phyloP scores from a whole-genome alignment of 1,140 invertebrate species.

The Nephila pilipes region DNA sequence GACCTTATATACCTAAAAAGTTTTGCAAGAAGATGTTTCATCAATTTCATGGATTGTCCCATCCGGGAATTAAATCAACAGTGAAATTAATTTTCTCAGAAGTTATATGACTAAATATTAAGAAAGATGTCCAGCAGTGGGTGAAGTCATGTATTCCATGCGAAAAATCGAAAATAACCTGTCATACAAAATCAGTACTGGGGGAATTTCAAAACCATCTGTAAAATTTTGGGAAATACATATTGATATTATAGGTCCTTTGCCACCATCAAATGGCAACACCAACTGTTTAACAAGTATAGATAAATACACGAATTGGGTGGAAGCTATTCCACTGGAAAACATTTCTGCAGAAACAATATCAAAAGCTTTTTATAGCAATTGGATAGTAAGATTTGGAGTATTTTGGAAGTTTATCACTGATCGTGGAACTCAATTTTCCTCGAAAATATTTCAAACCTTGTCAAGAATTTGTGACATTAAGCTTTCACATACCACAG shows the following conservation, averaged over 20 bases:
- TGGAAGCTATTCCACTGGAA: too few species aligned
- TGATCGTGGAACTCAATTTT: too few species aligned
- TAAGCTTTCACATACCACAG: too few species aligned
- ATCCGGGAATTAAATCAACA: slow-evolving; percentile 62
- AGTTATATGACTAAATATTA: slow-evolving; percentile 73
- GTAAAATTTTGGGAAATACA: slow-evolving; percentile 10
- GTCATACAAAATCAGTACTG: background rate
- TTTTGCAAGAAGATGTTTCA: slow-evolving; percentile 8
- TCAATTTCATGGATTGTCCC: slow-evolving; percentile 43
- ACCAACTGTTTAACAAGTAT: too few species aligned
- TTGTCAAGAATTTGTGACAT: too few species aligned
- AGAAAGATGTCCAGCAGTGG: slow-evolving; percentile 29
- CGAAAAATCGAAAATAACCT: background rate
- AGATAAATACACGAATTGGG: too few species aligned
- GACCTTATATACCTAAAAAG: background rate
- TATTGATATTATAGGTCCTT: slow-evolving; percentile 27
- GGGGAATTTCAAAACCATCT: background rate
- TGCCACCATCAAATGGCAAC: slow-evolving; percentile 18
- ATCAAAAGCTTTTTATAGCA: too few species aligned
- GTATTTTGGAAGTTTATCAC: too few species aligned
- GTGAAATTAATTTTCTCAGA: slow-evolving; percentile 28
- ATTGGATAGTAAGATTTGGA: too few species aligned
- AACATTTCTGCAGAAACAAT: too few species aligned
- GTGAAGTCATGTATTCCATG: slow-evolving; percentile 11
- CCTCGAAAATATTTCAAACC: too few species aligned